These are phyloP conservation scores for Ferrisia virgata DNA, from an alignment of 2,888 invertebrate species.

Conservation along the genomic window DNA sequence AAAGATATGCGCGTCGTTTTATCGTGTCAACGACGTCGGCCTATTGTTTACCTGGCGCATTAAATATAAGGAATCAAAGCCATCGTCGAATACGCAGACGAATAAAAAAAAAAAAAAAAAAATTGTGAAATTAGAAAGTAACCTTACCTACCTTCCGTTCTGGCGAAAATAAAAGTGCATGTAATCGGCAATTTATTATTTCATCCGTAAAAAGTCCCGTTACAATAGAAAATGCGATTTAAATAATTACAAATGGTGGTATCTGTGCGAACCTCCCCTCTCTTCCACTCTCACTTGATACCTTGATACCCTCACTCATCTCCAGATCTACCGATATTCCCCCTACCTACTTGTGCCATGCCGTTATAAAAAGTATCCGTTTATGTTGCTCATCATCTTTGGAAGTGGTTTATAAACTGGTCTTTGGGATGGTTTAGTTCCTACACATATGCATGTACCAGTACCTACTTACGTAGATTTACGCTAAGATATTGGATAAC, in stretches of 20 bases:
- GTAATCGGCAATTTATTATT: conserved; percentile 41
- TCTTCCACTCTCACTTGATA: too few relatives aligned
- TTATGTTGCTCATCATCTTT: neutral
- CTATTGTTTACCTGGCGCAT: neutral
- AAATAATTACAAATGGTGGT: conserved; percentile 37
- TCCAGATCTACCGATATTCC: neutral
- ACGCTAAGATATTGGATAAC: too few relatives aligned
- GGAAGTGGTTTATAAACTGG: conserved; percentile 18
- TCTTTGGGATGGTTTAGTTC: neutral
- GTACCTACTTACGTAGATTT: too few relatives aligned
- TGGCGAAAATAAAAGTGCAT: conserved; percentile 43
- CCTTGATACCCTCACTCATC: neutral
- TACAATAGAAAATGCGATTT: conserved; percentile 41
- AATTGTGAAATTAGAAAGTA: conserved; percentile 43
- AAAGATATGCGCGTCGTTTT: neutral
- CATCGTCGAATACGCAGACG: neutral
- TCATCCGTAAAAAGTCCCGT: conserved; percentile 32
- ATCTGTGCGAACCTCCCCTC: neutral
- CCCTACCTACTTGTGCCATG: neutral
- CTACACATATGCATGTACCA: too few relatives aligned
- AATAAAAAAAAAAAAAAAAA: too few relatives aligned
- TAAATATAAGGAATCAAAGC: neutral
- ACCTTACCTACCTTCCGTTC: conserved; percentile 25
- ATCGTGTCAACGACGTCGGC: too few relatives aligned
- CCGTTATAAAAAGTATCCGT: conserved; percentile 1